Evolutionary conservation across 2,113 vertebrate genomes (phyloP).

Genomic region (Corydoras maculifer): DNA sequence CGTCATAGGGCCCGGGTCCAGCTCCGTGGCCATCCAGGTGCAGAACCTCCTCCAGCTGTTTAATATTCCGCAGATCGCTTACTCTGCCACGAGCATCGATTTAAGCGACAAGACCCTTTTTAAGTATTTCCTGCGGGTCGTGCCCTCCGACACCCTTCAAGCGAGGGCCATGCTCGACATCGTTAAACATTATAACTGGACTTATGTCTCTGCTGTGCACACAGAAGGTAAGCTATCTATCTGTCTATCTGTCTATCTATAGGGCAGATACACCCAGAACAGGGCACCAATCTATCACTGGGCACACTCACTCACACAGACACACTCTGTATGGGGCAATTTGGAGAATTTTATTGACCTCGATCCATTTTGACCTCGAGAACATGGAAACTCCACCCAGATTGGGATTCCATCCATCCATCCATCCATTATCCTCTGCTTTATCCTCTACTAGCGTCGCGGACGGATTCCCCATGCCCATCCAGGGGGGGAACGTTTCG

Average conservation of each 20-base stretch:
- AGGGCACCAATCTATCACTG: no score
- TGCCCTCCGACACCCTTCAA: constrained; percentile 92
- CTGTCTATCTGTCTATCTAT: constrained; percentile 9
- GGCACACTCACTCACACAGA: no score
- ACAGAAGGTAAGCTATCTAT: constrained; percentile 82
- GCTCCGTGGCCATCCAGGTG: constrained; percentile 97
- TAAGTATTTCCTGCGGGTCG: constrained; percentile 95
- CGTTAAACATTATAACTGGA: constrained; percentile 97
- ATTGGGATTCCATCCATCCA: no score
- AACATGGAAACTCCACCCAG: no score
- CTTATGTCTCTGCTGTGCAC: constrained; percentile 95
- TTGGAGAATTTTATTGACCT: no score
- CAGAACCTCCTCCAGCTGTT: constrained; percentile 97
- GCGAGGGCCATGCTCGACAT: constrained; percentile 96
- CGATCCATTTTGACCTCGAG: no score
- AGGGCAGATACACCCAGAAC: no score
- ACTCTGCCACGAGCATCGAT: constrained; percentile 96
- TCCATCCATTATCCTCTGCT: no score
- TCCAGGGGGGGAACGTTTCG: no score
- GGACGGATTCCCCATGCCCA: no score
- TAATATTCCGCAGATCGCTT: constrained; percentile 97
- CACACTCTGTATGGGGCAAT: no score
- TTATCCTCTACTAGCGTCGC: no score
- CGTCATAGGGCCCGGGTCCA: constrained; percentile 96
- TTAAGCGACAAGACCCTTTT: constrained; percentile 96